Evolutionary conservation across 1,140 invertebrate genomes (phyloP).

Genomic region (Heliconius eleuchia): DNA sequence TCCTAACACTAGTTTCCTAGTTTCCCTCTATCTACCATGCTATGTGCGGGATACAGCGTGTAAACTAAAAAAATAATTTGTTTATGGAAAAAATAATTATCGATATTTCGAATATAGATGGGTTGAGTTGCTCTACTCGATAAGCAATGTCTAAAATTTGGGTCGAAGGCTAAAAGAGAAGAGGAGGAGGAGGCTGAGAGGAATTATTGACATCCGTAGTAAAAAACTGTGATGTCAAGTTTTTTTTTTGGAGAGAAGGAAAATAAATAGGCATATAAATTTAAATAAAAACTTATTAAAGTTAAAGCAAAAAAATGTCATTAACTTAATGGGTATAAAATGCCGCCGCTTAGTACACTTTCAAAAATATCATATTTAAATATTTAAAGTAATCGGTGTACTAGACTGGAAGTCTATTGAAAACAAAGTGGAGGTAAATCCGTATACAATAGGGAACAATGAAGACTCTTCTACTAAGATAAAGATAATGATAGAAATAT

Average conservation of each 20-base stretch:
- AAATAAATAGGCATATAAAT: not conserved
- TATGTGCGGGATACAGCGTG: too few species aligned
- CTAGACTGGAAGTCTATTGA: constrained; percentile 12
- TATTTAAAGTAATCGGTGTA: constrained; percentile 12
- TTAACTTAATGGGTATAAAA: not conserved
- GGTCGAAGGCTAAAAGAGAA: too few species aligned
- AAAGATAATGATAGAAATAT: not conserved
- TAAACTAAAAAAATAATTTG: too few species aligned
- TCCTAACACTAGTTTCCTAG: too few species aligned
- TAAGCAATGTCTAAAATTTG: too few species aligned
- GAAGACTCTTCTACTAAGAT: not conserved
- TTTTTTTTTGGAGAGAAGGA: not conserved
- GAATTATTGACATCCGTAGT: not conserved
- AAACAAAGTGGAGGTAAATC: constrained; percentile 8
- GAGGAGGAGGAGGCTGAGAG: too few species aligned
- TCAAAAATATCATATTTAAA: constrained; percentile 6
- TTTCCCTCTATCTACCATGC: too few species aligned
- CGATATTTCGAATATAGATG: too few species aligned
- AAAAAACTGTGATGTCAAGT: too few species aligned
- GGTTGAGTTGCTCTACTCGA: too few species aligned
- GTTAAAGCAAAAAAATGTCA: not conserved
- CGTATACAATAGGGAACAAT: not conserved
- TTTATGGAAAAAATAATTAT: too few species aligned
- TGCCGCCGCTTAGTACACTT: not conserved
- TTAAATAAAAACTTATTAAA: not conserved